Conservation (phyloP, 53 echinoderm and acorn worm species). For the Holothuria leucospilota region DNA sequence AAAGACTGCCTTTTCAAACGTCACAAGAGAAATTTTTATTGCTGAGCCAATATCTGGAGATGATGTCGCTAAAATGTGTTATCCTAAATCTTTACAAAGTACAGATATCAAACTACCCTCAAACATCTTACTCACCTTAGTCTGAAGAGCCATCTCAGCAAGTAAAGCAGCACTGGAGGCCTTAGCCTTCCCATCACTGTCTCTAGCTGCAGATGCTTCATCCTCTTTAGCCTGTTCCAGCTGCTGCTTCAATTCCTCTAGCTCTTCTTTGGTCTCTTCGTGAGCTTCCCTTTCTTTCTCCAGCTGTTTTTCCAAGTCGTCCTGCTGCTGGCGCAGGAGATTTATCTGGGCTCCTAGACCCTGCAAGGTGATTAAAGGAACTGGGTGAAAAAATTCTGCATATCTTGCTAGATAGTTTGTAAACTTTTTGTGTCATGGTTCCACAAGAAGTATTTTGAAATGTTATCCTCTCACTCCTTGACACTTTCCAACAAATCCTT, state of each 20-base stretch:
- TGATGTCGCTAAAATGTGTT: no score
- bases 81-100: no score
- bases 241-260: conserved; percentile 71
- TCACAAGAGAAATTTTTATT: no score
- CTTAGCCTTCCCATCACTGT: conserved; percentile 80
- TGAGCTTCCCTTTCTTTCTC: conserved; percentile 76
- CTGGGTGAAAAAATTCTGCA: not conserved
- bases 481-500: no score
- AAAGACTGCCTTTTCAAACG: no score
- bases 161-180: conserved; percentile 69
- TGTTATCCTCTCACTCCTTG: no score
- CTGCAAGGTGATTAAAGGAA: conserved; percentile 33
- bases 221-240: conserved; percentile 73
- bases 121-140: conserved; percentile 66
- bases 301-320: conserved; percentile 73
- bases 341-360: conserved; percentile 85
- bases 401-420: no score
- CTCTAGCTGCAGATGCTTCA: conserved; percentile 54
- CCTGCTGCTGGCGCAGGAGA: conserved; percentile 73
- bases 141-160: conserved; percentile 84
- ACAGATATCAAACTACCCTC: no score
- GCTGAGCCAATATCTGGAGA: no score
- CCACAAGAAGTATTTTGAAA: no score
- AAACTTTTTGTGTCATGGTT: no score
- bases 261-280: conserved; percentile 83